A percentile compares a stretch with the other conserved stretches of the same genome.
Conservation (phyloP, 2,888 invertebrate genomes). For the Apoda limacodes region DNA sequence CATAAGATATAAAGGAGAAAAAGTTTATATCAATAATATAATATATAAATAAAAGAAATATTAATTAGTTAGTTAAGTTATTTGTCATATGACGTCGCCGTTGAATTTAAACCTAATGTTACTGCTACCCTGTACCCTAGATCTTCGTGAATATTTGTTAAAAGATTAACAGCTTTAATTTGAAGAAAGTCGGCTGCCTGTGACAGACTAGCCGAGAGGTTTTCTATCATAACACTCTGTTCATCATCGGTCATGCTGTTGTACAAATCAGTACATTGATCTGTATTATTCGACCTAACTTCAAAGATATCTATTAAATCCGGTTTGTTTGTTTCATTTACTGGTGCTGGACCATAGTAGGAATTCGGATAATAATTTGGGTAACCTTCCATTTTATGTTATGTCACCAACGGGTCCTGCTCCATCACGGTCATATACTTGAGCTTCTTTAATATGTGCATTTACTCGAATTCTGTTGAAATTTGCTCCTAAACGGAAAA, state of each 20-base stretch:
- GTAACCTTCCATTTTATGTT: constrained; percentile 85
- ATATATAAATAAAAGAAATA: too few relatives aligned
- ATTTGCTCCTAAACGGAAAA: constrained; percentile 87
- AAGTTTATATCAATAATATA: too few relatives aligned
- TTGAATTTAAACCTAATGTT: too few relatives aligned
- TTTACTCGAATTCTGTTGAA: constrained; percentile 92
- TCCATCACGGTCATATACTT: constrained; percentile 91
- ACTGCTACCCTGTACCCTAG: constrained; percentile 74
- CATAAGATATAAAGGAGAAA: too few relatives aligned
- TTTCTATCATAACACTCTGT: constrained; percentile 78
- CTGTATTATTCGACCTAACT: constrained; percentile 89
- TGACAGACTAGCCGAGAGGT: constrained; percentile 81
- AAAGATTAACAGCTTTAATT: constrained; percentile 78
- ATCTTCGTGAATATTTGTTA: constrained; percentile 80
- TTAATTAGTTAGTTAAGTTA: too few relatives aligned
- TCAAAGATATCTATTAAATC: constrained; percentile 65
- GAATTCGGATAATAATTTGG: constrained; percentile 98
- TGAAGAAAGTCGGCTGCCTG: constrained; percentile 73
- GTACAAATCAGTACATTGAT: constrained; percentile 85
- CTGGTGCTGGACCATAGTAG: constrained; percentile 83
- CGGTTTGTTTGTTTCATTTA: constrained; percentile 65
- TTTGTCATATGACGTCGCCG: too few relatives aligned
- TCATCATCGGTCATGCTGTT: constrained; percentile 78
- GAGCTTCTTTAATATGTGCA: constrained; percentile 80
- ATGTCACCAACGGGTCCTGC: constrained; percentile 76